Evolutionary conservation across 37 sponge, comb jelly and placozoan species (phyloP), one percentile per base, ranked within the genome.

Genomic region (Mnemiopsis leidyi): DNA sequence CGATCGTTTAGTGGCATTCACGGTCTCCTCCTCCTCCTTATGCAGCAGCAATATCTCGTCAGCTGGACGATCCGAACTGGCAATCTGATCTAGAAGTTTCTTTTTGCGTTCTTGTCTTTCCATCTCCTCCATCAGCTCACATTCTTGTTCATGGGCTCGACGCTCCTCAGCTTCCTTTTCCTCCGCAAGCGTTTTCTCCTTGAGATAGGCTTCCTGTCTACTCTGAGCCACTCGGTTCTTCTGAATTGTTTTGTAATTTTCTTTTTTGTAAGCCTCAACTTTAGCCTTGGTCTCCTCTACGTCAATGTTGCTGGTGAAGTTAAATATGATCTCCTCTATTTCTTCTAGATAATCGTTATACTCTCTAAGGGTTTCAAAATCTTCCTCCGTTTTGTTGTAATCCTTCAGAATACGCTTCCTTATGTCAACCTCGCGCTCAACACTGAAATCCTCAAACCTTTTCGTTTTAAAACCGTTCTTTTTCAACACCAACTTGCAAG

Each of bases 311-410:
- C 96, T 95, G 31, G 95, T 76, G 68, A 96, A 71, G 82, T 96
- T 97, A 92, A 67, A 97, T 5, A 97, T 95, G 23, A 98, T 96
- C 32, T 94, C 94, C 93, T 98, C 99, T 0, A 98, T 94, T 38
- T 97, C 97, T 82, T 98, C 99, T 83, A 98, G 68, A 69, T 98
- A 98, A 93, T 98, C 97, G 71, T 98, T 97, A 92, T 94, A 98
- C 76, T 95, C 96, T 26, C 76, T 40, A 76, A 97, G 68, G 18
- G 95, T 68, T 7, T 36, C 16, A 68, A 98, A 98, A 61, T 98
- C 96, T 21, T 93, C 94, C 88, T 97, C 95, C 0, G 92, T 92
- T 85, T 96, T 96, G 93, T 98, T 98, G 83, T 95, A 98, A 71
- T 96, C 99, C 69, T 96, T 97, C 13, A 98, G 68, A 25, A 97